Evolutionary conservation across 1,140 invertebrate genomes (phyloP).

Genomic region (Hestina assimilis): DNA sequence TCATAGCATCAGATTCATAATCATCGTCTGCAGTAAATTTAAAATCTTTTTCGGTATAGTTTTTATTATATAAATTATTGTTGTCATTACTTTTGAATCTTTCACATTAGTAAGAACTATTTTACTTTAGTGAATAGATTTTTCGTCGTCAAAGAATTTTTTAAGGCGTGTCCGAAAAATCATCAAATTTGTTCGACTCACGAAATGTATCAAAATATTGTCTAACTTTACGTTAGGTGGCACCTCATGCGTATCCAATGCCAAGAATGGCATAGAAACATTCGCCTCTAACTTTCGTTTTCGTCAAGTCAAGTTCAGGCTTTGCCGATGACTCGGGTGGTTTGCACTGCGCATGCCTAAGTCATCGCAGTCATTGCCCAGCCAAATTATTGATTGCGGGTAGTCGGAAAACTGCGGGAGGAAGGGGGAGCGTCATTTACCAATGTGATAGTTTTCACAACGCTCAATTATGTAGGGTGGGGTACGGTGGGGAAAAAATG

Average conservation of each 20-base stretch:
- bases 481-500: conserved; percentile 62
- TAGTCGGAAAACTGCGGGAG: conserved; percentile 69
- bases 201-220: conserved; percentile 34
- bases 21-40: conserved; percentile 25
- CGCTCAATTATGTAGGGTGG: conserved; percentile 71
- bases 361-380: conserved; percentile 77
- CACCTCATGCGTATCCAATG: conserved; percentile 55
- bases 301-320: conserved; percentile 77
- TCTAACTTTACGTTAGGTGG: conserved; percentile 37
- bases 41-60: conserved; percentile 14
- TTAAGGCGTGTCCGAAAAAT: conserved; percentile 25
- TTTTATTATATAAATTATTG: conserved; percentile 14
- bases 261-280: conserved; percentile 76
- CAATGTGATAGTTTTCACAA: conserved; percentile 76
- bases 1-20: conserved; percentile 30
- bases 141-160: conserved; percentile 16
- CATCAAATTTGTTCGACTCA: conserved; percentile 7
- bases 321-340: conserved; percentile 68
- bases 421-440: conserved; percentile 67
- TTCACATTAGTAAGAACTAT: background rate
- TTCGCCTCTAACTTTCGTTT: conserved; percentile 75
- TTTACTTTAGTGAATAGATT: conserved; percentile 1
- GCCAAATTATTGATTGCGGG: conserved; percentile 76
- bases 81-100: background rate
- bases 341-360: conserved; percentile 61